Conservation (phyloP, 2,888 invertebrate species). For the Caprella mutica region DNA sequence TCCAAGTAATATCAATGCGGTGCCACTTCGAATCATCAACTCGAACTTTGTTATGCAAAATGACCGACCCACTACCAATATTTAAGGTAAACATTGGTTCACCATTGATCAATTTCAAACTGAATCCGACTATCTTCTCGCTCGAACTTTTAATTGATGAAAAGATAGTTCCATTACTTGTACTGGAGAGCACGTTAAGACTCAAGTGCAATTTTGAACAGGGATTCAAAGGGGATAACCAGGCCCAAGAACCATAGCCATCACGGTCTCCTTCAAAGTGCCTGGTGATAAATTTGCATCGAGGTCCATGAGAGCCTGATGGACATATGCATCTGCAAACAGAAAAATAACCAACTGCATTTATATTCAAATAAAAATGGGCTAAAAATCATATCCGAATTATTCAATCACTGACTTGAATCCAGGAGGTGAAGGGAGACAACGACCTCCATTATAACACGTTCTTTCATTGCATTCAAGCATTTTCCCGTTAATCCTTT, state of each 20-base stretch:
- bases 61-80: slow-evolving; percentile 60
- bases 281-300: slow-evolving; percentile 48
- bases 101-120: slow-evolving; percentile 65
- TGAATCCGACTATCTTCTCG: slow-evolving; percentile 47
- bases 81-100: slow-evolving; percentile 72
- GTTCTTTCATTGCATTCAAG: slow-evolving; percentile 39
- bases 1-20: slow-evolving; percentile 64
- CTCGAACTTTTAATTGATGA: slow-evolving; percentile 53
- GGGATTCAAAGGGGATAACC: slow-evolving; percentile 74
- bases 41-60: slow-evolving; percentile 36
- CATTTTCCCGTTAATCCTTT: slow-evolving; percentile 3
- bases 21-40: slow-evolving; percentile 77
- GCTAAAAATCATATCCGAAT: background rate
- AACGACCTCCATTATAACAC: slow-evolving; percentile 26
- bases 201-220: slow-evolving; percentile 73
- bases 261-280: background rate
- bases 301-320: slow-evolving; percentile 66
- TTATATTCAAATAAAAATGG: background rate
- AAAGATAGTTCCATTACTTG: slow-evolving; percentile 70
- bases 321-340: slow-evolving; percentile 63
- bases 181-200: slow-evolving; percentile 65
- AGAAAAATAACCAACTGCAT: background rate
- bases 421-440: slow-evolving; percentile 12
- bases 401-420: slow-evolving; percentile 3
- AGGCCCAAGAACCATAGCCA: slow-evolving; percentile 54